phyloP scores from a whole-genome alignment of 2,797 vertebrate species.

The Borostomias antarcticus region DNA sequence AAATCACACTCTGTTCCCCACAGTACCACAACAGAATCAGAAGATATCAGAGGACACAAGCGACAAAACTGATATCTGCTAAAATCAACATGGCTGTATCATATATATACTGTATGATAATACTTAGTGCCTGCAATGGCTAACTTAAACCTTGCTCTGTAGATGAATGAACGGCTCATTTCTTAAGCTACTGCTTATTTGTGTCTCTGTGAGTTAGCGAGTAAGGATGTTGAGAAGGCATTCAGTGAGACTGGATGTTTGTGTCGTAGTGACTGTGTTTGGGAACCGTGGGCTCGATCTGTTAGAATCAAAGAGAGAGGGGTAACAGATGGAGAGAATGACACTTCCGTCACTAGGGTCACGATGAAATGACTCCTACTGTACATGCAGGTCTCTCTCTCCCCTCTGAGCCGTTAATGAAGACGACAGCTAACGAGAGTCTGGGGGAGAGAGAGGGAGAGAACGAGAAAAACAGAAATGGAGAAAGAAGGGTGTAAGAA shows the following conservation, averaged over 20 bases:
- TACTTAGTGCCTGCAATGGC: too few species aligned
- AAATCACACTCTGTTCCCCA: slow-evolving; percentile 31
- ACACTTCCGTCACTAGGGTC: slow-evolving; percentile 77
- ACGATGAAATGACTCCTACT: slow-evolving; percentile 79
- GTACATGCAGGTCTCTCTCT: slow-evolving; percentile 74
- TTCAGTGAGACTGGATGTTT: too few species aligned
- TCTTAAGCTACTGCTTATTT: too few species aligned
- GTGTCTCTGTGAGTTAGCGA: too few species aligned
- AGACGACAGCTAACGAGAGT: slow-evolving; percentile 83
- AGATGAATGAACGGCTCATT: too few species aligned
- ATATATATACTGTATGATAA: background rate
- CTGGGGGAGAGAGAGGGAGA: slow-evolving; percentile 57
- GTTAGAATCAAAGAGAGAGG: slow-evolving; percentile 81
- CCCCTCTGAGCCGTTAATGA: slow-evolving; percentile 81
- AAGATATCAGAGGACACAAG: background rate
- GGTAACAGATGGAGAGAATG: slow-evolving; percentile 78
- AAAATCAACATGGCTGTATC: background rate
- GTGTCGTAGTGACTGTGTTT: slow-evolving; percentile 40
- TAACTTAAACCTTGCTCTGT: too few species aligned
- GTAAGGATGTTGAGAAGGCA: too few species aligned
- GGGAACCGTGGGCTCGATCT: slow-evolving; percentile 53
- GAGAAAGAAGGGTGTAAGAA: background rate
- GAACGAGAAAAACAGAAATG: slow-evolving; percentile 13
- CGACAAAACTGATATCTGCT: background rate
- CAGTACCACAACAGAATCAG: background rate